These are phyloP conservation scores for Hermetia illucens DNA, from an alignment of 1,140 invertebrate genomes.

Conservation along the genomic window DNA sequence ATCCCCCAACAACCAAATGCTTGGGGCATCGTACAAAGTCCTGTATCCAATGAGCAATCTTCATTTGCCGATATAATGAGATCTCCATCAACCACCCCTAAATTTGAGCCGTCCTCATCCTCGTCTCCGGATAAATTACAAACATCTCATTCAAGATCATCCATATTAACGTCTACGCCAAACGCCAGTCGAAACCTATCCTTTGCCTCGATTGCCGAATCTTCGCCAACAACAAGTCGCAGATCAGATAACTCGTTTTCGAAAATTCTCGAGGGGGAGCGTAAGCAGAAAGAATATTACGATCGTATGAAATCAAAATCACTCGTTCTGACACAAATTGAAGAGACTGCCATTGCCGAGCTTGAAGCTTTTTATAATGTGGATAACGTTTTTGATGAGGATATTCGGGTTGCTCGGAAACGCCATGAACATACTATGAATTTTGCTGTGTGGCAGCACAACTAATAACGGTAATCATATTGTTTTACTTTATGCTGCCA, in stretches of 20 bases:
- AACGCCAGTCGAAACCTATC: too few relatives aligned
- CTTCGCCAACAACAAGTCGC: conserved; percentile 1
- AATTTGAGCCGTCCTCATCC: neutral
- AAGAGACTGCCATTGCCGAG: conserved; percentile 52
- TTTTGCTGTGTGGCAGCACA: conserved; percentile 21
- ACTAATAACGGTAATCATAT: conserved; percentile 9
- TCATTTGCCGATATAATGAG: neutral
- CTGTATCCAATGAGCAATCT: neutral
- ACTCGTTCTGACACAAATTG: conserved; percentile 46
- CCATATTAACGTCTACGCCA: too few relatives aligned
- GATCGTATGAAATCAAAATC: conserved; percentile 38
- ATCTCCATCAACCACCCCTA: neutral
- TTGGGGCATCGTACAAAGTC: conserved; percentile 18
- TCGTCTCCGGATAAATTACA: neutral
- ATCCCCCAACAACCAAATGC: conserved; percentile 16
- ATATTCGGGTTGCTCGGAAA: conserved; percentile 40
- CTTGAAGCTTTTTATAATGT: conserved; percentile 43
- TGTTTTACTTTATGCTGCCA: too few relatives aligned
- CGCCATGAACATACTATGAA: conserved; percentile 17
- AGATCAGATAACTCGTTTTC: conserved; percentile 23
- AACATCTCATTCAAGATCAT: too few relatives aligned
- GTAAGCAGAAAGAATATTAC: conserved; percentile 34
- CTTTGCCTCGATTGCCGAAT: neutral
- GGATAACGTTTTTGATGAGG: conserved; percentile 39
- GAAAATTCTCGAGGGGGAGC: conserved; percentile 38